A percentile compares a stretch with the other conserved stretches of the same genome.
Conservation (phyloP, 1,140 invertebrate species). For the Zaprionus vittiger region DNA sequence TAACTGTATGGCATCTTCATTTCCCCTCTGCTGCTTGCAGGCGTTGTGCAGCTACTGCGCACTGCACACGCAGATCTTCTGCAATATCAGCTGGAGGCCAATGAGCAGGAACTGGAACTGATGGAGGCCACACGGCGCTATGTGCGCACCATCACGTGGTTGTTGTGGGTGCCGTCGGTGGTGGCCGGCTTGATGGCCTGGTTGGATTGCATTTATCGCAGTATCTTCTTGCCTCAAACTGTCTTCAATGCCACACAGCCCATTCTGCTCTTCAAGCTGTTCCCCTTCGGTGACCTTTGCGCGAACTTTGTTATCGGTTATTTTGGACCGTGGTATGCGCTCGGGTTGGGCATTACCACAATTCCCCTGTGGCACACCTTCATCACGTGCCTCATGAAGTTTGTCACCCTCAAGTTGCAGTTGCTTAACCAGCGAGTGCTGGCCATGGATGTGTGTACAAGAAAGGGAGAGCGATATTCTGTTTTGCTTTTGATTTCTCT, state of each 20-base stretch:
- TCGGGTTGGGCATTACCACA: constrained; percentile 61
- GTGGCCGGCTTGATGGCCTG: constrained; percentile 67
- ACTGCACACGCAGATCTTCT: constrained; percentile 46
- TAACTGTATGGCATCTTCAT: not conserved
- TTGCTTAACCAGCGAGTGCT: constrained; percentile 54
- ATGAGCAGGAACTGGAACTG: constrained; percentile 50
- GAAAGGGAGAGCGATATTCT: not conserved
- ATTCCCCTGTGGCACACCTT: constrained; percentile 81
- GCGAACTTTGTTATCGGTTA: constrained; percentile 69
- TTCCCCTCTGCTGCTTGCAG: constrained; percentile 17
- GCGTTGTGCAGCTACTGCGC: constrained; percentile 52
- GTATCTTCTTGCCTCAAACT: constrained; percentile 58
- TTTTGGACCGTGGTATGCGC: constrained; percentile 64
- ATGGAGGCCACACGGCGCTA: constrained; percentile 43
- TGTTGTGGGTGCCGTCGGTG: constrained; percentile 67
- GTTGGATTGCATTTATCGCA: constrained; percentile 69
- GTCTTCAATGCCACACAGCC: constrained; percentile 65
- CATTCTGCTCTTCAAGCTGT: constrained; percentile 67
- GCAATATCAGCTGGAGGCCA: constrained; percentile 30
- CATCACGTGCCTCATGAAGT: constrained; percentile 74
- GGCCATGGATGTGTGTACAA: constrained; percentile 61
- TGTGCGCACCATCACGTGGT: constrained; percentile 53
- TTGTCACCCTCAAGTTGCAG: constrained; percentile 59
- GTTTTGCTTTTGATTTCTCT: not conserved
- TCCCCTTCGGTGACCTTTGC: constrained; percentile 67